These are phyloP conservation scores for Crenichthys baileyi DNA, from an alignment of 2,797 vertebrate genomes.

Conservation along the genomic window DNA sequence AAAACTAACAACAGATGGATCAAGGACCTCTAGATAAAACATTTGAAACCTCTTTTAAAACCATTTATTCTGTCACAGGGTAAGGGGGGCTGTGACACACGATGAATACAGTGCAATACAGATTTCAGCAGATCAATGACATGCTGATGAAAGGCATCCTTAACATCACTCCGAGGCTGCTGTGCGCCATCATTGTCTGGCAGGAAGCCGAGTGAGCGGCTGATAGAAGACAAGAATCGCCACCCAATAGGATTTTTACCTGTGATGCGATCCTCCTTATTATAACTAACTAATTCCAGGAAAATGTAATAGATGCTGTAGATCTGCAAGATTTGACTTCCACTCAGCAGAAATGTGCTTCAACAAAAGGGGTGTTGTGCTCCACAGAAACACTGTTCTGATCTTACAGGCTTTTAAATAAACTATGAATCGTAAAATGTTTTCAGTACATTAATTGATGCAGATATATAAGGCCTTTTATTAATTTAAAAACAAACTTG, in stretches of 20 bases:
- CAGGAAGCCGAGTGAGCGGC: constrained; percentile 40
- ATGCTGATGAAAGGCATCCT: constrained; percentile 71
- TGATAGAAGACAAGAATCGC: constrained; percentile 26
- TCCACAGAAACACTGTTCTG: constrained; percentile 21
- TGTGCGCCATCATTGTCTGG: constrained; percentile 52
- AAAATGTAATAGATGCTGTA: constrained; percentile 2
- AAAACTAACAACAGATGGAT: constrained; percentile 21
- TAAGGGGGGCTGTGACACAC: constrained; percentile 26
- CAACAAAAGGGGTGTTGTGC: constrained; percentile 19
- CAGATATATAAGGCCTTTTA: neutral
- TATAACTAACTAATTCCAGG: constrained; percentile 14
- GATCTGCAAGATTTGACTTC: neutral
- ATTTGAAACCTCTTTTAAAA: constrained; percentile 24
- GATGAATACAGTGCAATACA: constrained; percentile 30
- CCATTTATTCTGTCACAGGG: constrained; percentile 34
- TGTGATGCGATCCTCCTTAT: constrained; percentile 30
- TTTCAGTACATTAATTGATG: constrained; percentile 14
- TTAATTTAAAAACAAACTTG: constrained; percentile 17
- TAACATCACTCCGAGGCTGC: constrained; percentile 56
- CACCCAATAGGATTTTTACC: constrained; percentile 22
- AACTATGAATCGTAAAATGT: neutral
- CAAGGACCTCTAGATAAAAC: constrained; percentile 58
- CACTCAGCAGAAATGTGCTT: neutral
- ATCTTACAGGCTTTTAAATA: constrained; percentile 5
- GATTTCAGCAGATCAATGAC: constrained; percentile 69